Conservation (phyloP, 53 echinoderm and acorn worm species). For the Henricia sp. region DNA sequence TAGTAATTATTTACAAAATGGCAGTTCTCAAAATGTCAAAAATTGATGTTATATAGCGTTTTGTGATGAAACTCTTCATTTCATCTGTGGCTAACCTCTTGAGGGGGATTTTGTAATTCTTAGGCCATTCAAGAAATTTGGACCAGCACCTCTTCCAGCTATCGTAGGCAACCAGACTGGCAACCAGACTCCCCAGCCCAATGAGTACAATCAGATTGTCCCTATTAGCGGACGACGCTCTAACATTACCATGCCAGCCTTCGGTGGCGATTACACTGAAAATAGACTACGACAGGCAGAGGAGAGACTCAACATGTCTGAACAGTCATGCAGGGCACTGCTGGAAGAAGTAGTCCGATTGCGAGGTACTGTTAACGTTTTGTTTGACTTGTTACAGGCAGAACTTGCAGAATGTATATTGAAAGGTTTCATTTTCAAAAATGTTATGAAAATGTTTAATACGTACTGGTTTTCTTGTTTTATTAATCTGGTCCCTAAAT, state of each 20-base stretch:
- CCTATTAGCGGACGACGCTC: conserved; percentile 77
- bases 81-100: no score
- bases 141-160: conserved; percentile 79
- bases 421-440: no score
- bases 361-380: conserved; percentile 68
- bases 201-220: conserved; percentile 79
- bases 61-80: no score
- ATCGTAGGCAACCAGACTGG: conserved; percentile 67
- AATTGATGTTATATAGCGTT: no score
- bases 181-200: conserved; percentile 79
- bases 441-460: no score
- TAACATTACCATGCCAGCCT: conserved; percentile 73
- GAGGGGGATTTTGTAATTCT: background rate
- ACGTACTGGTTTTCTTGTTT: no score
- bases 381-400: background rate
- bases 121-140: conserved; percentile 56
- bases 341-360: conserved; percentile 93
- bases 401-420: background rate
- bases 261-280: conserved; percentile 68
- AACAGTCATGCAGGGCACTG: conserved; percentile 90
- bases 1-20: no score
- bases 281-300: conserved; percentile 81
- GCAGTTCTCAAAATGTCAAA: no score
- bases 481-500: no score
- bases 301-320: conserved; percentile 81